Evolutionary conservation across 2,888 invertebrate species (phyloP), one percentile per base, ranked within the genome.

Genomic region (Bellardia bayeri): DNA sequence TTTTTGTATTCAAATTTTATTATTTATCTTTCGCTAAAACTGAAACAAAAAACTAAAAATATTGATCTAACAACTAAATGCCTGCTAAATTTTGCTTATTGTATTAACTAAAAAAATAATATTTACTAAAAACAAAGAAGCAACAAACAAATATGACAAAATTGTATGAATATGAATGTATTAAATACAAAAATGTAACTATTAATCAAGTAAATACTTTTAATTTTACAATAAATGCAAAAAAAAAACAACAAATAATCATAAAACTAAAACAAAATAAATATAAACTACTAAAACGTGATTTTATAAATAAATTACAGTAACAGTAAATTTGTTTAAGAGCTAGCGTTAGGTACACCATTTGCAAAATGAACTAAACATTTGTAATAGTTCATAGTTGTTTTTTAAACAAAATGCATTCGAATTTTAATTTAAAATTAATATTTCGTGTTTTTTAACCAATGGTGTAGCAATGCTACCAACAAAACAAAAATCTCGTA

Each of bases 11-110:
- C 63, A 63, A 75, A 75, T 14, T 51, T 51, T 51, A n/a, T 9
- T 75, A 51, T 75, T 63, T 75, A 68, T 51, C 49, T 49, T 45
- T 68, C 16, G 13, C 16, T 68, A 51, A n/a, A 75, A 75, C 63
- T 58, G 37, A 74, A 63, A n/a, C n/a, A n/a, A n/a, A 63, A 75
- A 63, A n/a, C 56, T 37, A 56, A 56, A 71, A 14, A 56, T 45
- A 30, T 42, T 5, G 13, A 45, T 13, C 45, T 45, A 45, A 45
- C 11, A 45, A 51, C 16, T 30, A 40, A 66, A 42, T 23, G 45
- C 13, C 8, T 40, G 16, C 13, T 69, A 63, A 75, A 63, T 40
- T 64, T 11, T 13, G 11, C 23, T 16, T 23, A 11, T 45, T 66
- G 3, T 45, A 42, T 23, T 45, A 11, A 33, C n/a, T 42, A 40